phyloP scores from a whole-genome alignment of 2,113 vertebrate genomes.

The Pseudopipra pipra region DNA sequence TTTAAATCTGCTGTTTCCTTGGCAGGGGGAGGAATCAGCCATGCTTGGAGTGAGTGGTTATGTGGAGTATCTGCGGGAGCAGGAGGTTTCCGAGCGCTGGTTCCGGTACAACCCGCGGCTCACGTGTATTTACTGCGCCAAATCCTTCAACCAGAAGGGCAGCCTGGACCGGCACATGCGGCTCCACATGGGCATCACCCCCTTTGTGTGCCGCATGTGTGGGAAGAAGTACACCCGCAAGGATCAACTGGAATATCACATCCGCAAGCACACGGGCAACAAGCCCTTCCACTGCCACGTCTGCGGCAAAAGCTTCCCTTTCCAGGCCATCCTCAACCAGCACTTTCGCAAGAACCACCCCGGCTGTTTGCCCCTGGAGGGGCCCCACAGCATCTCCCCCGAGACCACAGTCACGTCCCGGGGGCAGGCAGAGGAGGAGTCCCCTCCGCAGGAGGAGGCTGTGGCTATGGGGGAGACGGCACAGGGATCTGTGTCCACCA shows the following conservation, averaged over 20 bases:
- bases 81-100: conserved; percentile 95
- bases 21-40: conserved; percentile 88
- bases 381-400: conserved; percentile 92
- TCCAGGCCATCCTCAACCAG: conserved; percentile 99
- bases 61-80: conserved; percentile 94
- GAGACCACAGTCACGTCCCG: conserved; percentile 93
- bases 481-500: conserved; percentile 93
- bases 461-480: conserved; percentile 80
- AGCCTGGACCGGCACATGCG: conserved; percentile 99
- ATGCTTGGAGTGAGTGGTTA: conserved; percentile 92
- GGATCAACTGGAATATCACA: conserved; percentile 98
- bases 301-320: conserved; percentile 97
- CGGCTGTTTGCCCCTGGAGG: conserved; percentile 89
- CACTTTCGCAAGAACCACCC: conserved; percentile 99
- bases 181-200: conserved; percentile 98
- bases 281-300: conserved; percentile 98
- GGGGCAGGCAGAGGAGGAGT: conserved; percentile 86
- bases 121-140: conserved; percentile 99
- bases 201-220: conserved; percentile 96
- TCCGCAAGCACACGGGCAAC: conserved; percentile 99
- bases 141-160: conserved; percentile 99
- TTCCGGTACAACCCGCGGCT: conserved; percentile 98
- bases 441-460: conserved; percentile 86
- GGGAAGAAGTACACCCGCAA: conserved; percentile 99
- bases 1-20: neutral